Conservation (phyloP, 2,113 vertebrate species). For the Pomatorhinus ruficollis region DNA sequence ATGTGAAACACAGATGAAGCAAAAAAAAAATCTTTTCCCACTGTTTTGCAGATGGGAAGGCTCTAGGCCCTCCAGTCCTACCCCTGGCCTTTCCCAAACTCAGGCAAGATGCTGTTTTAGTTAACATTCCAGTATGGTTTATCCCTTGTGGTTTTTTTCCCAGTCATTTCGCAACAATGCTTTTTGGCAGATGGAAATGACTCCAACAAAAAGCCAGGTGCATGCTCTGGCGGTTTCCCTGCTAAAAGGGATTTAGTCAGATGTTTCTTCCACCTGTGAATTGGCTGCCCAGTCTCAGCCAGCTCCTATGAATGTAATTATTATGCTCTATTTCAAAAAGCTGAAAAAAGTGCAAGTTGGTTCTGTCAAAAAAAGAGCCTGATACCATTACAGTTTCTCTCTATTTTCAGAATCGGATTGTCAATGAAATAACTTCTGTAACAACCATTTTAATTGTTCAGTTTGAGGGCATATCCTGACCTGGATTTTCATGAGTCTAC, state of each 20-base stretch:
- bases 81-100: not conserved
- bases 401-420: not conserved
- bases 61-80: not conserved
- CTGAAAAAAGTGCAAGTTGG: not conserved
- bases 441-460: not conserved
- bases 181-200: slow-evolving; percentile 64
- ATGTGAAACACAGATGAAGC: not conserved
- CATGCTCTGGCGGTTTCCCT: not conserved
- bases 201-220: slow-evolving; percentile 54
- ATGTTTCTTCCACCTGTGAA: slow-evolving; percentile 71
- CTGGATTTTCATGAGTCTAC: not conserved
- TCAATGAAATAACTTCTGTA: not conserved
- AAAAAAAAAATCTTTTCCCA: not conserved
- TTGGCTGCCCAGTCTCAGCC: not conserved
- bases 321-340: slow-evolving; percentile 61
- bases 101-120: not conserved
- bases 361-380: not conserved
- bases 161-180: not conserved
- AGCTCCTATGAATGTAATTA: slow-evolving; percentile 53
- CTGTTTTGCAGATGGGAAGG: not conserved
- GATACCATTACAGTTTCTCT: not conserved
- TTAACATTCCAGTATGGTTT: not conserved
- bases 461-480: not conserved
- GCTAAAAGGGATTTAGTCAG: slow-evolving; percentile 55
- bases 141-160: not conserved